A percentile compares a stretch with the other conserved stretches of the same genome.
phyloP scores from a whole-genome alignment of 2,888 invertebrate species.

The Trachelus troglodyta region DNA sequence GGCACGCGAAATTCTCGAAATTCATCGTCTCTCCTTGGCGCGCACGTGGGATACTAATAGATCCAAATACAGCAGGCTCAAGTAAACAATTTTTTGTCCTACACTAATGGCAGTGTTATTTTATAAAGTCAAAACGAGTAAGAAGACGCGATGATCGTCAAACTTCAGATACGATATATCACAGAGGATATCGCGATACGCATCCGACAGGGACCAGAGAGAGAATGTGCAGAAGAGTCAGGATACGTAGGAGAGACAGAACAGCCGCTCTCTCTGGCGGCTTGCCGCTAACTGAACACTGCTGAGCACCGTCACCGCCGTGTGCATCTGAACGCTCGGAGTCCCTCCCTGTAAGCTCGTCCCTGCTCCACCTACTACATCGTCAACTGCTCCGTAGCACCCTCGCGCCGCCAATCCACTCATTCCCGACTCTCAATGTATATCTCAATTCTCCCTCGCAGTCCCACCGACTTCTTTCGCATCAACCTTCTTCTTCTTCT shows the following conservation, averaged over 20 bases:
- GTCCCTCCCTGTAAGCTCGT: slow-evolving; percentile 25
- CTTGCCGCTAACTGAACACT: slow-evolving; percentile 63
- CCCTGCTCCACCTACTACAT: slow-evolving; percentile 35
- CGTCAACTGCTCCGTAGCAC: background rate
- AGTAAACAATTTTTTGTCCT: background rate
- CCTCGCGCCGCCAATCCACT: slow-evolving; percentile 2
- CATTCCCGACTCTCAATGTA: slow-evolving; percentile 30
- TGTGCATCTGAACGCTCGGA: slow-evolving; percentile 46
- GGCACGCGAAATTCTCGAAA: background rate
- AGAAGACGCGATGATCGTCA: background rate
- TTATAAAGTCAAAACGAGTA: background rate
- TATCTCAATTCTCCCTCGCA: slow-evolving; percentile 23
- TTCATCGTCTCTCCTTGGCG: background rate
- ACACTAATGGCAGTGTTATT: background rate
- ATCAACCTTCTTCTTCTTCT: slow-evolving; percentile 24
- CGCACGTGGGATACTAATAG: background rate
- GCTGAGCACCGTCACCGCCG: slow-evolving; percentile 54
- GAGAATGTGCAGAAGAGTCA: background rate
- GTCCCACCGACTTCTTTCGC: slow-evolving; percentile 17
- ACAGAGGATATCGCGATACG: background rate
- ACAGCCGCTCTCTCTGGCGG: slow-evolving; percentile 42
- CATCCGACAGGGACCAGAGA: background rate
- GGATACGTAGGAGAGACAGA: background rate
- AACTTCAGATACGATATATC: background rate
- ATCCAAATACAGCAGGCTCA: background rate